These are phyloP conservation scores for Elephantulus edwardii DNA, from an alignment of 2,113 vertebrate species.

Conservation along the genomic window DNA sequence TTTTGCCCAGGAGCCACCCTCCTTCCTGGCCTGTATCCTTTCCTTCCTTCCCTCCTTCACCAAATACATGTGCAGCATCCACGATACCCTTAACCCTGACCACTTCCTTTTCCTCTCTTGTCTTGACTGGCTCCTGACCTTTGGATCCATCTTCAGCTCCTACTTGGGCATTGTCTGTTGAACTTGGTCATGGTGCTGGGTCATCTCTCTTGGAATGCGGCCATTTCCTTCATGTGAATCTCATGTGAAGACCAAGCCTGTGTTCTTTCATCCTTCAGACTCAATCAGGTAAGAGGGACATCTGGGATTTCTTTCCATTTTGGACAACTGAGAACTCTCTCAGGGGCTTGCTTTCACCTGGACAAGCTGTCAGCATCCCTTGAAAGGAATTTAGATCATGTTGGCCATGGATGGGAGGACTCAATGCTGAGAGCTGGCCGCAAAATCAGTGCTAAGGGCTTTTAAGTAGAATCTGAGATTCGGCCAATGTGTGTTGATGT, in stretches of 20 bases:
- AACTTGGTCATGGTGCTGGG: neutral
- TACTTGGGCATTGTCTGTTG: neutral
- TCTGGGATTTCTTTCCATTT: neutral
- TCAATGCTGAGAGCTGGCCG: neutral
- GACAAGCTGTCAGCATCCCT: accelerated
- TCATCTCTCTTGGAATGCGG: neutral
- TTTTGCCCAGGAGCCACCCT: neutral
- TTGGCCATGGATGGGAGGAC: accelerated
- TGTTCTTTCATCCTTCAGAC: neutral
- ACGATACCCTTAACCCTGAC: accelerated
- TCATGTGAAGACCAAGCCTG: neutral
- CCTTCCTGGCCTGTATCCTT: accelerated
- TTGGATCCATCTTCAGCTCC: neutral
- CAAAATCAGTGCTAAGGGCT: accelerated
- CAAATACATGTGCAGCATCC: accelerated
- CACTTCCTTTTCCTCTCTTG: neutral
- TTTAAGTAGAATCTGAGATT: too few species aligned
- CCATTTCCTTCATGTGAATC: neutral
- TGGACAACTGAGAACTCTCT: neutral
- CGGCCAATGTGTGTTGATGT: accelerated
- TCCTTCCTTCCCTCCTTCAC: accelerated
- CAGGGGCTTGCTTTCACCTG: neutral
- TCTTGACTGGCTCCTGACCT: neutral
- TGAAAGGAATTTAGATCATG: neutral
- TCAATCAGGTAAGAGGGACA: neutral